Evolutionary conservation across 1,140 invertebrate genomes (phyloP).

Genomic region (Micrasema longulum): DNA sequence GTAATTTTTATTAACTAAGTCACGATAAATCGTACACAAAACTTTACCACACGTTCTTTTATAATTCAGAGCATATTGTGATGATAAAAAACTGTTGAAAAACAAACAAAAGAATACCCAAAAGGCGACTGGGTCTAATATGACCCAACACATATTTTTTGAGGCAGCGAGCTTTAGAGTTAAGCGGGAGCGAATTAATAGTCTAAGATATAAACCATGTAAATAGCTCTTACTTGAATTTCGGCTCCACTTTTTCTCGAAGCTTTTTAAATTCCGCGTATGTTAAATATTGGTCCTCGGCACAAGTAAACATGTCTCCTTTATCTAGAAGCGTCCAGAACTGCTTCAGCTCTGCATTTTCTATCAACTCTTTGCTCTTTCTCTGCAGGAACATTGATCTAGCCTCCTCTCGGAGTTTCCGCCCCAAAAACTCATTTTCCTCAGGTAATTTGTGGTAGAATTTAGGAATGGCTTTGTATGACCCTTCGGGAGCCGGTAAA

Average conservation of each 20-base stretch:
- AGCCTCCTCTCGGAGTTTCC: slow-evolving; percentile 89
- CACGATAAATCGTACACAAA: too few relatives aligned
- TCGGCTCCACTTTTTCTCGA: slow-evolving; percentile 74
- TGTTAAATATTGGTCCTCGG: slow-evolving; percentile 86
- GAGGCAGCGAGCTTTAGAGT: too few relatives aligned
- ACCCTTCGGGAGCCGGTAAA: slow-evolving; percentile 21
- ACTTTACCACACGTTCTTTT: too few relatives aligned
- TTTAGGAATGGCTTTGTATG: slow-evolving; percentile 60
- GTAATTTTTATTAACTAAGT: too few relatives aligned
- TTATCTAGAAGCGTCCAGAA: slow-evolving; percentile 87
- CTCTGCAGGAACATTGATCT: slow-evolving; percentile 87
- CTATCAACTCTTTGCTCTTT: slow-evolving; percentile 83
- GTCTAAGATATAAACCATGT: too few relatives aligned
- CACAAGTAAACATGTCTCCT: slow-evolving; percentile 78
- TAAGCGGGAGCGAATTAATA: too few relatives aligned
- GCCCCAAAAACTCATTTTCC: slow-evolving; percentile 79
- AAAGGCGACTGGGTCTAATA: too few relatives aligned
- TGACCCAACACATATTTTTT: too few relatives aligned
- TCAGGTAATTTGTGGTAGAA: slow-evolving; percentile 85
- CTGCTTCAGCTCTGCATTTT: slow-evolving; percentile 88
- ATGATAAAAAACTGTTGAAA: too few relatives aligned
- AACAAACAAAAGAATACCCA: too few relatives aligned
- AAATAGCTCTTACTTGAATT: slow-evolving; percentile 76
- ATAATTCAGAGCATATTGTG: too few relatives aligned
- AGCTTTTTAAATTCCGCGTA: slow-evolving; percentile 88